Percentiles rank a stretch among this genome's conserved stretches.
Evolutionary conservation across 2,797 vertebrate genomes (phyloP).

Genomic region (Otus scops): DNA sequence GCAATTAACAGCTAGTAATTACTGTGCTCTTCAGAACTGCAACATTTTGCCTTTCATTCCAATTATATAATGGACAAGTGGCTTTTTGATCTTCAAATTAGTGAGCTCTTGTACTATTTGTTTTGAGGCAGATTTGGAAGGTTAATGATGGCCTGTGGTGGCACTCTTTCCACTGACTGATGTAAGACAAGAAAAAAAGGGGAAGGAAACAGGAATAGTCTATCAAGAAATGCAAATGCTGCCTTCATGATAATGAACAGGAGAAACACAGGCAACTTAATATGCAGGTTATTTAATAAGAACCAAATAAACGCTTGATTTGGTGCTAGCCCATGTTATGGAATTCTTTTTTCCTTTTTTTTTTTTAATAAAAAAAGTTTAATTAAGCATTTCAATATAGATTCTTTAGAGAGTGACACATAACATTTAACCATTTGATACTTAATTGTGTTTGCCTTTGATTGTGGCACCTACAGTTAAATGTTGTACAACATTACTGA

Average conservation of each 20-base stretch:
- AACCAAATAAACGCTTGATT: constrained; percentile 73
- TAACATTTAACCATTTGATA: constrained; percentile 89
- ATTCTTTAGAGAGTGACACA: constrained; percentile 86
- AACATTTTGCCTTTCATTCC: constrained; percentile 97
- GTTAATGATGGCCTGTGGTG: constrained; percentile 96
- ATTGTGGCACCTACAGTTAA: constrained; percentile 77
- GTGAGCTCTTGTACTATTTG: constrained; percentile 99
- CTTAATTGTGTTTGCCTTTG: constrained; percentile 84
- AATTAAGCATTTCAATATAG: constrained; percentile 89
- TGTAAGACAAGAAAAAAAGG: constrained; percentile 81
- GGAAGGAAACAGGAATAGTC: constrained; percentile 85
- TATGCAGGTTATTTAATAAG: constrained; percentile 82
- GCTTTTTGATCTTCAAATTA: constrained; percentile 99
- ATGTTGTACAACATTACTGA: constrained; percentile 71
- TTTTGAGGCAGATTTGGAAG: constrained; percentile 96
- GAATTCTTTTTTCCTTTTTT: constrained; percentile 57
- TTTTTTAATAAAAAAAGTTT: constrained; percentile 77
- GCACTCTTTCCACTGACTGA: constrained; percentile 90
- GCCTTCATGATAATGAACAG: constrained; percentile 90
- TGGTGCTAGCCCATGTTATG: constrained; percentile 77
- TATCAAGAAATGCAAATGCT: constrained; percentile 91
- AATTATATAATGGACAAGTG: constrained; percentile 99
- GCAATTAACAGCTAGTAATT: constrained; percentile 99
- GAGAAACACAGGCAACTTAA: constrained; percentile 73
- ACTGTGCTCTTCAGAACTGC: constrained; percentile 95